Evolutionary conservation across 2,797 vertebrate genomes (phyloP).

Genomic region (Myotis myotis): DNA sequence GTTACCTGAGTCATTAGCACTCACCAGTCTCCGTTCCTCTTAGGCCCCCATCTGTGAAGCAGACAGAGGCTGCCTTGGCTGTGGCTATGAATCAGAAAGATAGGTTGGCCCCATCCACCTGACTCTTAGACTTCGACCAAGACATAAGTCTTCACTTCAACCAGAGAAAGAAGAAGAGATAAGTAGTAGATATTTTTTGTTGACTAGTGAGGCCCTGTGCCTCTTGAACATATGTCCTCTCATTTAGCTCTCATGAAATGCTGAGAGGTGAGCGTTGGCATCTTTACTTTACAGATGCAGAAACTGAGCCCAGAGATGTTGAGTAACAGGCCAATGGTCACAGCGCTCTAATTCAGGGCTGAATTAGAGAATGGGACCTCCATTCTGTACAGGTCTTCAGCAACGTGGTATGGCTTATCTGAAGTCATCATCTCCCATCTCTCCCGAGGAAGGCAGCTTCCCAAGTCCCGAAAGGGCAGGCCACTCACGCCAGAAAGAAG

Average conservation of each 20-base stretch:
- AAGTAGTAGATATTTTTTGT: not conserved
- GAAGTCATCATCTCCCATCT: not conserved
- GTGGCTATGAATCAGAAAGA: not conserved
- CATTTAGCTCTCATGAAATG: not conserved
- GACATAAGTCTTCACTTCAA: not conserved
- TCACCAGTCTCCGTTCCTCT: not conserved
- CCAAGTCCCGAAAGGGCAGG: not conserved
- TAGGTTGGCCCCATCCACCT: not conserved
- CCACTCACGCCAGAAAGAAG: not conserved
- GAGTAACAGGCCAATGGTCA: not conserved
- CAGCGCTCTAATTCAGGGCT: not conserved
- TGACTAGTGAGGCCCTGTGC: fast-evolving
- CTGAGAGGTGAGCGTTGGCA: not conserved
- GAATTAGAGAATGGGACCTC: not conserved
- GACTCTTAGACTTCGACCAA: not conserved
- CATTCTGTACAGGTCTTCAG: not conserved
- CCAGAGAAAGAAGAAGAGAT: not conserved
- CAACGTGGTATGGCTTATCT: too few species aligned
- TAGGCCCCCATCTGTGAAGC: not conserved
- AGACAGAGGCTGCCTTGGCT: not conserved
- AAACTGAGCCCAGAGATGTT: not conserved
- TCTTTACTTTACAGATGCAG: not conserved
- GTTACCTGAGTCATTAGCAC: not conserved
- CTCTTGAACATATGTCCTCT: not conserved
- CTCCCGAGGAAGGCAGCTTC: not conserved